Base-by-base conservation (phyloP, 2,888 invertebrate genomes). In the Corbicula japonica region DNA sequence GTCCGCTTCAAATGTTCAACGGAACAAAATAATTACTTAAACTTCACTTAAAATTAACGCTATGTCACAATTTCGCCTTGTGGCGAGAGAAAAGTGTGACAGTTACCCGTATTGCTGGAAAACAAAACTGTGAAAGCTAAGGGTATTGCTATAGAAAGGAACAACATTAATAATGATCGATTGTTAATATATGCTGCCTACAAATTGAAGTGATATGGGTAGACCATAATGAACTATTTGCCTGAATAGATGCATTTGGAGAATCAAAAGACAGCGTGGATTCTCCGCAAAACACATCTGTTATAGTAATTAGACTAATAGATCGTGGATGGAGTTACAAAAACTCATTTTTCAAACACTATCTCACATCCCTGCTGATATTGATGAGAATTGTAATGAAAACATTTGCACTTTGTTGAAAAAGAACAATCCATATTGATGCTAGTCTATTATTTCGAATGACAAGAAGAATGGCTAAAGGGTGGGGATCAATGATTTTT, bases 361-460 rank as follows among this genome's bases (percentile, higher is more conserved):
- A 72, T 76, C 76, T 41, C 44, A 52, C 38, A 48, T 54, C 65
- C 44, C 41, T 58, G 34, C 50, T 71, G 74, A 70, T 62, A 77
- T 77, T 81, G 71, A 81, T 81, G 74, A 77, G 61, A 63, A 54
- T 76, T 62, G 70, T 83, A 79, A 79, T 83, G 83, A 83, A 79
- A 76, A 79, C 79, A 76, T 79, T 79, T 76, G 76, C 79, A 83
- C 76, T 76, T 76, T 56, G 79, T 61, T 83, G 79, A 83, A 83
- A n/a, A 79, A 73, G 76, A 79, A 76, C 76, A 73, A 79, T 83
- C 65, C 76, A 76, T 76, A 79, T 76, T 79, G 73, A 79, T 79
- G 79, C 34, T 44, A 63, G 63, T 68, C 71, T 76, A 79, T 83
- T 69, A 76, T 65, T 44, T n/a, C 41, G 30, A 12, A n/a, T 73